Percentiles rank a stretch among this genome's conserved stretches.
Conservation (phyloP, 2,888 invertebrate genomes). For the Cephonodes hylas region DNA sequence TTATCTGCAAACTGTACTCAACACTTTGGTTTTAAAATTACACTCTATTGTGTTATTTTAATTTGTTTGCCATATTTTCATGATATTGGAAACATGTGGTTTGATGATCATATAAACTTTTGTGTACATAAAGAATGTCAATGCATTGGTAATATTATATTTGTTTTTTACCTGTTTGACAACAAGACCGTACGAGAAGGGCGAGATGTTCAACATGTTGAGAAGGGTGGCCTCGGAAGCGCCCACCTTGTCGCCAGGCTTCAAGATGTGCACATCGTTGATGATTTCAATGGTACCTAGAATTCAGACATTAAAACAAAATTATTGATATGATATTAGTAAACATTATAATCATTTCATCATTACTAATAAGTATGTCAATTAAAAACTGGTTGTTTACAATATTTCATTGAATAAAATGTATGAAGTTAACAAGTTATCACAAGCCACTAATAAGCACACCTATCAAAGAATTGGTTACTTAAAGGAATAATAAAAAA, state of each 20-base stretch:
- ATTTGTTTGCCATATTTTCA: neutral
- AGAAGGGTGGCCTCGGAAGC: conserved; percentile 99
- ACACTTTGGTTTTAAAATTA: conserved; percentile 59
- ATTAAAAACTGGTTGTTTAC: too few relatives aligned
- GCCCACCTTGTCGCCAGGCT: conserved; percentile 98
- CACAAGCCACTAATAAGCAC: too few relatives aligned
- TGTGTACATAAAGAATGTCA: too few relatives aligned
- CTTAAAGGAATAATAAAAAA: neutral
- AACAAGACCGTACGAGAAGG: conserved; percentile 98
- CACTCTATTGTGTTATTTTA: neutral
- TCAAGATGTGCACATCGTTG: conserved; percentile 94
- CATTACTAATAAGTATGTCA: too few relatives aligned
- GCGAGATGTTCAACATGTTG: conserved; percentile 99
- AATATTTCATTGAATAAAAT: too few relatives aligned
- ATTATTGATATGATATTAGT: conserved; percentile 29
- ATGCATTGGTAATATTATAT: too few relatives aligned
- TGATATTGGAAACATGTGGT: too few relatives aligned
- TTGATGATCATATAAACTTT: too few relatives aligned
- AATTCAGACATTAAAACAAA: neutral
- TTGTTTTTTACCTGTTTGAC: conserved; percentile 90
- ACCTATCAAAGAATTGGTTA: too few relatives aligned
- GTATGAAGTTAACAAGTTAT: too few relatives aligned
- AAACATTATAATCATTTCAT: too few relatives aligned
- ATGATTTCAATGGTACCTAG: conserved; percentile 98
- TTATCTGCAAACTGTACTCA: conserved; percentile 69